Evolutionary conservation across 2,888 invertebrate species (phyloP), one percentile per base, ranked within the genome.

Genomic region (Gymnosoma rotundatum): DNA sequence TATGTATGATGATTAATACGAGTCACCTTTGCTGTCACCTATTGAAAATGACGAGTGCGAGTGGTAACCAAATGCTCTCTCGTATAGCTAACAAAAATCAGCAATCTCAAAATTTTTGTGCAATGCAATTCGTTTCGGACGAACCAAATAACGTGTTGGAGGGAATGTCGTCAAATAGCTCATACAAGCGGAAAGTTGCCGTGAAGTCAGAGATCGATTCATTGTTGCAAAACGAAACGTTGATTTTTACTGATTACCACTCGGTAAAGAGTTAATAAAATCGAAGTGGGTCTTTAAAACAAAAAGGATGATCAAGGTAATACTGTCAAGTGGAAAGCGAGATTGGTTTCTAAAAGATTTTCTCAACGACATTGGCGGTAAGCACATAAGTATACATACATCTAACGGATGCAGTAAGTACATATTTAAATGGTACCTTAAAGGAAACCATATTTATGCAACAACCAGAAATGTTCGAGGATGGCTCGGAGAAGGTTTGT

Each of bases 51-150:
- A 42, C 32, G 63, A 61, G 6, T n/a, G 7, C 4, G 76, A 67
- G 21, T 58, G 79, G 64, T 12, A 20, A 10, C 48, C 64, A 21
- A 56, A 52, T 60, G 6, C 38, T 56, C 12, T 10, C 25, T 8
- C 54, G 78, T 9, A 72, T 70, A 54, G 78, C 78, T 32, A 52
- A 52, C 38, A 78, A 20, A 63, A 63, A 14, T 50, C 61, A 54
- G 16, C 45, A 14, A 9, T 42, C 67, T 10, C 45, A 45, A 9
- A 79, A 60, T 14, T 80, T 67, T 61, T 64, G 76, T 38, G 80
- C 74, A 54, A 80, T 69, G 42, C 38, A 64, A 14, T 72, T 52
- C 12, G 42, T 78, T 42, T 75, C 75, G 3, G 14, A 45, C 36
- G 64, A 75, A 58, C 75, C 75, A 36, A 1, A 6, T 8, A 75